Percentiles rank a stretch among this genome's conserved stretches.
phyloP scores from a whole-genome alignment of 2,113 vertebrate species.

The Fukomys damarensis region DNA sequence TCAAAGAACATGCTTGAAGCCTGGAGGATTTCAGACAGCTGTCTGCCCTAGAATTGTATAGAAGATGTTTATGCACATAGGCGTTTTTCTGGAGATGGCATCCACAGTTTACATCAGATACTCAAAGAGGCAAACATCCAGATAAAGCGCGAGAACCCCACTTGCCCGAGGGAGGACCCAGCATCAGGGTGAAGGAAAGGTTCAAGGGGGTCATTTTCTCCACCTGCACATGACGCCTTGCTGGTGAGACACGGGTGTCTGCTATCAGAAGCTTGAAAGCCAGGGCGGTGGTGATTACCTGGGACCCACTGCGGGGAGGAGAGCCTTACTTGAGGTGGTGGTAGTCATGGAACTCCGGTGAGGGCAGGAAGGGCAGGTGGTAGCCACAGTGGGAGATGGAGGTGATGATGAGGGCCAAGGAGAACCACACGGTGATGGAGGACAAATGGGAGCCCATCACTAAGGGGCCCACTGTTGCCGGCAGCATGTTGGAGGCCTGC shows the following conservation, averaged over 20 bases:
- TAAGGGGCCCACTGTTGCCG: conserved; percentile 88
- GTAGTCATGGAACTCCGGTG: conserved; percentile 96
- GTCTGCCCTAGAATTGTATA: not conserved
- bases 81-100: not conserved
- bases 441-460: conserved; percentile 92
- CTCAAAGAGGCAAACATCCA: not conserved
- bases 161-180: not conserved
- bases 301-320: fast-evolving
- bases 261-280: not conserved
- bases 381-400: conserved; percentile 96
- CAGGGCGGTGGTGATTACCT: not conserved
- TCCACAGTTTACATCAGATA: not conserved
- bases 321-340: conserved; percentile 95
- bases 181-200: not conserved
- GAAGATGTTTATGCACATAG: not conserved
- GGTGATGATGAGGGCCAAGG: conserved; percentile 89
- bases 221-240: not conserved
- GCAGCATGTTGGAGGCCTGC: conserved; percentile 93
- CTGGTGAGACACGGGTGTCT: not conserved
- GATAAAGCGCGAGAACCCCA: not conserved
- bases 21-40: not conserved
- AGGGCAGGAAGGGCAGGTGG: conserved; percentile 95
- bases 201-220: not conserved
- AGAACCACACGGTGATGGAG: conserved; percentile 91
- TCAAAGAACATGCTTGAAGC: not conserved